These are phyloP conservation scores for Ylistrum balloti DNA, from an alignment of 1,140 invertebrate genomes.

Conservation along the genomic window DNA sequence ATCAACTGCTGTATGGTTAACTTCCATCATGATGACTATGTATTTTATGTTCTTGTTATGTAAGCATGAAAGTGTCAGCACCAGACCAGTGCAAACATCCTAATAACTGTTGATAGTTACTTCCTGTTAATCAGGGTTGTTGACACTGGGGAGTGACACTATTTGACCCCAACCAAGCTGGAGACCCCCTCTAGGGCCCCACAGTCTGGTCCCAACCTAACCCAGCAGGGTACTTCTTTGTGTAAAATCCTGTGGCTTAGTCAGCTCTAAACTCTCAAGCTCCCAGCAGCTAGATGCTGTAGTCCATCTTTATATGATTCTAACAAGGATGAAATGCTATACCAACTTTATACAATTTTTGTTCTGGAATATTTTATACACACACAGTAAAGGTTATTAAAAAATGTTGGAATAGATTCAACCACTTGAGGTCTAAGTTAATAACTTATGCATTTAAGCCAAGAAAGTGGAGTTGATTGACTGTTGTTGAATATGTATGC, in stretches of 20 bases:
- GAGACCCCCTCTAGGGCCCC: conserved; percentile 20
- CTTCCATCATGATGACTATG: no score
- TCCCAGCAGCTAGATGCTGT: conserved; percentile 18
- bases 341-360: background rate
- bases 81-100: background rate
- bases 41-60: background rate
- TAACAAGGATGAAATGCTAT: background rate
- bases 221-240: conserved; percentile 23
- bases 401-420: no score
- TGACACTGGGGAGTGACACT: conserved; percentile 24
- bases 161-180: conserved; percentile 30
- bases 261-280: background rate
- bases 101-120: background rate
- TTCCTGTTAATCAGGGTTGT: background rate
- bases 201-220: background rate
- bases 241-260: conserved; percentile 11
- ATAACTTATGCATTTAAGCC: no score
- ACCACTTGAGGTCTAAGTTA: no score
- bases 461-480: no score
- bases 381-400: no score
- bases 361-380: background rate
- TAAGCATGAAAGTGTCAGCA: background rate
- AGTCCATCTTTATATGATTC: background rate
- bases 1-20: no score
- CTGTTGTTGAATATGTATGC: no score